Conservation (phyloP, 2,113 vertebrate genomes). For the Pongo abelii region DNA sequence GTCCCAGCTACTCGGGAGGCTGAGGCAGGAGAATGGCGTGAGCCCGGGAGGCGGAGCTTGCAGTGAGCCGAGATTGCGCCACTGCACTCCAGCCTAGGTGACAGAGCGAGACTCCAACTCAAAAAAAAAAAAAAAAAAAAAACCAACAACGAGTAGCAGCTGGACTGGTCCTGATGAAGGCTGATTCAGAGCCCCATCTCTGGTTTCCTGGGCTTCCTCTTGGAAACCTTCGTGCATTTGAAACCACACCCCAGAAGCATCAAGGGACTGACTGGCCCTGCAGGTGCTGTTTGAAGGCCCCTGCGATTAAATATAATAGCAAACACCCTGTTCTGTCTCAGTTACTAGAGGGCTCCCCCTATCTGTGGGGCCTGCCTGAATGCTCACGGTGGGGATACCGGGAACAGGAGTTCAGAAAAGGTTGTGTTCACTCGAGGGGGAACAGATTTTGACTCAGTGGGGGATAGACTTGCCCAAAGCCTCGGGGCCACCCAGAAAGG, state of each 20-base stretch:
- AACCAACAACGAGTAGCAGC: too few relatives aligned
- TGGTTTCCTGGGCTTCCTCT: not conserved
- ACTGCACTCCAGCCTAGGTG: too few relatives aligned
- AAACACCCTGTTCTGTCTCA: not conserved
- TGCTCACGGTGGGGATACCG: not conserved
- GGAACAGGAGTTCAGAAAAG: not conserved
- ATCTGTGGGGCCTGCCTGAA: not conserved
- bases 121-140: too few relatives aligned
- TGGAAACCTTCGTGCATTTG: not conserved
- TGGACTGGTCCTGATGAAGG: not conserved
- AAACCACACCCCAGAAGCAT: not conserved
- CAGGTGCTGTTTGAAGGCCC: not conserved
- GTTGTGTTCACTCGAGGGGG: too few relatives aligned
- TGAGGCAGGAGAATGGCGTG: too few relatives aligned
- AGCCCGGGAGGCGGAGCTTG: too few relatives aligned
- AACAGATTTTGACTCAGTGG: not conserved
- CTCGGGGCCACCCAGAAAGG: not conserved
- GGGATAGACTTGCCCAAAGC: not conserved
- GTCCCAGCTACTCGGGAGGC: too few relatives aligned
- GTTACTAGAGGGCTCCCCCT: too few relatives aligned
- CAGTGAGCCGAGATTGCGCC: too few relatives aligned
- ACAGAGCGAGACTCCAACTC: too few relatives aligned
- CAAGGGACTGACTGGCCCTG: too few relatives aligned
- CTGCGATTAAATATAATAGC: not conserved
- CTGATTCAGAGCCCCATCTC: not conserved